Evolutionary conservation across 2,888 invertebrate species (phyloP).

Genomic region (Luperina testacea): DNA sequence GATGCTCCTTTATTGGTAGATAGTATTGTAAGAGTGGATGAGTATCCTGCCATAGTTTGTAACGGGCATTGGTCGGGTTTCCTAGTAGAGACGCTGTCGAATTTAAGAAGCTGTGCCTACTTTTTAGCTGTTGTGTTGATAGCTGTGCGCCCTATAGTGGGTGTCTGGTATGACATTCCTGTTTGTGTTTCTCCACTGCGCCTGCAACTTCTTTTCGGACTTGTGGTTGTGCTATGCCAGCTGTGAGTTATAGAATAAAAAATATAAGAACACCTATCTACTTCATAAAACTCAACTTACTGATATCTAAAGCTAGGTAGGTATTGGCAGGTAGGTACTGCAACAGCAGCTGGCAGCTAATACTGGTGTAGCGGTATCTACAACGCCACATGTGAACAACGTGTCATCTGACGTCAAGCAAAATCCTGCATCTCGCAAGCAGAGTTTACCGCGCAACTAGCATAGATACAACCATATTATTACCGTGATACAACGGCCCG

Average conservation of each 20-base stretch:
- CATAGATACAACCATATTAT: too few relatives aligned
- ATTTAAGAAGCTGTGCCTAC: background rate
- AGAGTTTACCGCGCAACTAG: too few relatives aligned
- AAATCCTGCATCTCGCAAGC: too few relatives aligned
- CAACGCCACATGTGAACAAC: too few relatives aligned
- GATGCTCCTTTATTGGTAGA: background rate
- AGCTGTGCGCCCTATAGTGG: background rate
- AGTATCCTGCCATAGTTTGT: background rate
- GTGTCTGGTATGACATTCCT: too few relatives aligned
- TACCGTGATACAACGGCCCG: too few relatives aligned
- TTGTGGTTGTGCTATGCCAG: background rate
- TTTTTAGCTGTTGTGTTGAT: background rate
- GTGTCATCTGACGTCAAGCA: too few relatives aligned
- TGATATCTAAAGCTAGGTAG: background rate
- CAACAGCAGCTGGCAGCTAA: background rate
- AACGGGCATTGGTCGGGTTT: background rate
- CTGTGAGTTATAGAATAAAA: background rate
- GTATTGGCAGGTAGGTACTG: background rate
- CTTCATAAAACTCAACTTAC: background rate
- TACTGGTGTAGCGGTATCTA: too few relatives aligned
- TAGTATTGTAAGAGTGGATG: background rate
- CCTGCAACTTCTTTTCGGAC: background rate
- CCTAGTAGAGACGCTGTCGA: background rate
- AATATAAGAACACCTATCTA: background rate
- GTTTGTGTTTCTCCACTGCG: background rate